Conservation (phyloP, 2,888 invertebrate species). For the Cantharis rufa region DNA sequence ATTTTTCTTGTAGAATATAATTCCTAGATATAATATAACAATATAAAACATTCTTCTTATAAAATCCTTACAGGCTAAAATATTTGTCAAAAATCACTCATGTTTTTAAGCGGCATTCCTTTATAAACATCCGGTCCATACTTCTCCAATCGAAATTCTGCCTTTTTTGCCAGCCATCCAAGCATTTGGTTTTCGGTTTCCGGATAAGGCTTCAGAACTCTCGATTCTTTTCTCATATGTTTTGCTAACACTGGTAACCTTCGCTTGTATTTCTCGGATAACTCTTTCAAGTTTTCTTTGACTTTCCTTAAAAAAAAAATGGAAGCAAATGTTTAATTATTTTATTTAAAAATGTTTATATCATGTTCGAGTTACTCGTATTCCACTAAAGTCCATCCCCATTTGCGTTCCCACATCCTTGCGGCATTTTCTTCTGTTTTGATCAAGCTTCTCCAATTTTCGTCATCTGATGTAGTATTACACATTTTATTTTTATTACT, state of each 20-base stretch:
- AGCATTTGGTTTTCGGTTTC: slow-evolving; percentile 32
- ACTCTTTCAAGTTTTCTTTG: neutral
- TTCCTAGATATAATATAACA: neutral
- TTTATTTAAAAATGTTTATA: neutral
- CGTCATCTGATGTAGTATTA: neutral
- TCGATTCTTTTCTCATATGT: slow-evolving; percentile 10
- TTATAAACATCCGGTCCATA: slow-evolving; percentile 31
- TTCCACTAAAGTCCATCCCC: neutral
- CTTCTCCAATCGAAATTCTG: slow-evolving; percentile 32
- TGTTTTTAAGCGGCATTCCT: slow-evolving; percentile 1
- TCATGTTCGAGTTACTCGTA: neutral
- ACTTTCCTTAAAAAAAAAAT: neutral
- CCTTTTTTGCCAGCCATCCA: slow-evolving; percentile 31
- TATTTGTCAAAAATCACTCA: neutral
- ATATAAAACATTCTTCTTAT: neutral
- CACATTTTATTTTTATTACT: neutral
- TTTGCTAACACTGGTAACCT: slow-evolving; percentile 5
- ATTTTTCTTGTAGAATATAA: neutral
- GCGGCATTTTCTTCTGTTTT: neutral
- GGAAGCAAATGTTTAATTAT: neutral
- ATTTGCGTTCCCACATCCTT: neutral
- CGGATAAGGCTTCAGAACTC: slow-evolving; percentile 30
- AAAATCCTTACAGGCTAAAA: neutral
- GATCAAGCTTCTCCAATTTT: neutral
- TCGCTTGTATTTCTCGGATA: neutral